Conservation (phyloP, 2,113 vertebrate genomes). For the Pluvialis apricaria region DNA sequence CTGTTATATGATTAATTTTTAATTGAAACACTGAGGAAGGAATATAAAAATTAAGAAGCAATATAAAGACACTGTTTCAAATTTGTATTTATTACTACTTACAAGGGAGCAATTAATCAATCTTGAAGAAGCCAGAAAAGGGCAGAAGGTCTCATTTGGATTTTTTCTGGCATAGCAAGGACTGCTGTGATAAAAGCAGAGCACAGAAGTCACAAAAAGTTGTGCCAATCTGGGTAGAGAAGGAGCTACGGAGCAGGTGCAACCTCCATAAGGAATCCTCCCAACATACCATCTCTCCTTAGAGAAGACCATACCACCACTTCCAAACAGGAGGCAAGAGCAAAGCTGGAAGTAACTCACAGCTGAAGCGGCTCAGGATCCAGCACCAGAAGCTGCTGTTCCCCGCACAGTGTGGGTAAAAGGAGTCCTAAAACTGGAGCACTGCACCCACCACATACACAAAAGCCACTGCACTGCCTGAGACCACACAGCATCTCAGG, state of each 20-base stretch:
- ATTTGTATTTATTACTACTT: background rate
- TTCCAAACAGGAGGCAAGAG: background rate
- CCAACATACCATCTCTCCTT: background rate
- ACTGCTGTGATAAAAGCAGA: background rate
- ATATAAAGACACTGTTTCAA: background rate
- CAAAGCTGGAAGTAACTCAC: background rate
- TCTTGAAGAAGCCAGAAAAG: background rate
- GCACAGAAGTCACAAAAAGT: background rate
- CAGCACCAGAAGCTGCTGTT: background rate
- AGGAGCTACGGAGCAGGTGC: background rate
- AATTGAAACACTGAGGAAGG: background rate
- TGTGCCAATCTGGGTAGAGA: background rate
- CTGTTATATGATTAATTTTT: background rate
- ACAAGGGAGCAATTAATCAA: background rate
- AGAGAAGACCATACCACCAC: background rate
- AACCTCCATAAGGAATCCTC: background rate
- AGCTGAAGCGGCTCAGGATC: background rate
- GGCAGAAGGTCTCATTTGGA: background rate
- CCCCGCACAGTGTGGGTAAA: accelerated
- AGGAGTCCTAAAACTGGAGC: background rate
- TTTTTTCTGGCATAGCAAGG: background rate
- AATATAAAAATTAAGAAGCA: background rate
- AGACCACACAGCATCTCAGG: background rate
- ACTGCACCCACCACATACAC: background rate
- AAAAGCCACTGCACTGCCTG: background rate